phyloP scores from a whole-genome alignment of 2,888 invertebrate species.

The Cybosia mesomella region DNA sequence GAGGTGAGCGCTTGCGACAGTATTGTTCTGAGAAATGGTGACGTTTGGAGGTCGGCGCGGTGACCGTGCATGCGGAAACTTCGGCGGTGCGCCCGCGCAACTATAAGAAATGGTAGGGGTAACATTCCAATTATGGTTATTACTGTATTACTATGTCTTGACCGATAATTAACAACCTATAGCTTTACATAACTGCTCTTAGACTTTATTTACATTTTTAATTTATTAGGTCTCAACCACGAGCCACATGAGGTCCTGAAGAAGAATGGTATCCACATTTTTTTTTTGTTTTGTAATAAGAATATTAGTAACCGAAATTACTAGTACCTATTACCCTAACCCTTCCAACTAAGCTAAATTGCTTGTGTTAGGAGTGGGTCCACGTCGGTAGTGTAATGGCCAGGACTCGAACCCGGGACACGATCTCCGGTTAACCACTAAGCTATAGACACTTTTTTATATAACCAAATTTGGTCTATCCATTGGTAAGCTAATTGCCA shows the following conservation, averaged over 20 bases:
- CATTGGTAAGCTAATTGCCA: no score
- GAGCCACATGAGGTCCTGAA: neutral
- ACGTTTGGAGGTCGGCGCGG: constrained; percentile 49
- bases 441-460: no score
- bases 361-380: no score
- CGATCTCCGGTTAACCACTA: no score
- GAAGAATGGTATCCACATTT: neutral
- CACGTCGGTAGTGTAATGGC: no score
- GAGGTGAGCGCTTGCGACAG: constrained; percentile 44
- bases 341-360: no score
- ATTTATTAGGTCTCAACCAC: neutral
- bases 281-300: no score
- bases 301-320: no score
- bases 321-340: no score
- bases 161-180: neutral
- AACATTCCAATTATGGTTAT: neutral
- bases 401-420: no score
- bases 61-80: constrained; percentile 29
- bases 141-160: neutral
- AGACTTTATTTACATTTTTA: neutral
- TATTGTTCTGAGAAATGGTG: constrained; percentile 47
- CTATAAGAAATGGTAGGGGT: neutral
- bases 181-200: neutral
- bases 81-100: constrained; percentile 29
- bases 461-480: no score